These are phyloP conservation scores for Motacilla alba DNA, from an alignment of 2,113 vertebrate genomes.

Conservation along the genomic window DNA sequence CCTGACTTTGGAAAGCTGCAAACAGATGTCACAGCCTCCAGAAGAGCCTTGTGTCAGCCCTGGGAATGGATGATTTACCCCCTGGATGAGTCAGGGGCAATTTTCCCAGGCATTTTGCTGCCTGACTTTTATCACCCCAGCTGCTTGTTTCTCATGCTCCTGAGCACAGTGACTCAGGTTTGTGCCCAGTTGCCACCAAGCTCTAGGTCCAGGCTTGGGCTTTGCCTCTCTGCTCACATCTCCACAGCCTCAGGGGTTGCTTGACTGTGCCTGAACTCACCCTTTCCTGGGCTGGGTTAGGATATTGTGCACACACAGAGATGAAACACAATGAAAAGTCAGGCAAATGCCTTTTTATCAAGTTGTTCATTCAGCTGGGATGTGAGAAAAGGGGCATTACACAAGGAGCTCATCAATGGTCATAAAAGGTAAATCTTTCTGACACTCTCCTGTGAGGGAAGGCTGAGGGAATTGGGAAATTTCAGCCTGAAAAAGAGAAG, in stretches of 20 bases:
- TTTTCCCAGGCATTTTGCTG: not conserved
- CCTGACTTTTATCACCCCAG: not conserved
- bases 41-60: not conserved
- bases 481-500: no score
- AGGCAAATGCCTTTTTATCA: not conserved
- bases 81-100: not conserved
- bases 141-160: not conserved
- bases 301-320: not conserved
- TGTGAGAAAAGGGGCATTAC: not conserved
- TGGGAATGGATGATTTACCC: not conserved
- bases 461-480: not conserved
- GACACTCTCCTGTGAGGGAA: not conserved
- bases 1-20: not conserved
- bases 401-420: not conserved
- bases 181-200: not conserved
- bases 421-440: not conserved
- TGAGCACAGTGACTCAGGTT: not conserved
- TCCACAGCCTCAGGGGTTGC: not conserved
- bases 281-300: not conserved
- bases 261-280: not conserved
- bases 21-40: not conserved
- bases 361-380: not conserved
- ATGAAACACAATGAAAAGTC: fast-evolving
- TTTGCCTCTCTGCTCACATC: not conserved
- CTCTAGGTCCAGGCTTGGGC: not conserved